Conservation (phyloP, 2,888 invertebrate genomes). For the Iselma pallidipennis region DNA sequence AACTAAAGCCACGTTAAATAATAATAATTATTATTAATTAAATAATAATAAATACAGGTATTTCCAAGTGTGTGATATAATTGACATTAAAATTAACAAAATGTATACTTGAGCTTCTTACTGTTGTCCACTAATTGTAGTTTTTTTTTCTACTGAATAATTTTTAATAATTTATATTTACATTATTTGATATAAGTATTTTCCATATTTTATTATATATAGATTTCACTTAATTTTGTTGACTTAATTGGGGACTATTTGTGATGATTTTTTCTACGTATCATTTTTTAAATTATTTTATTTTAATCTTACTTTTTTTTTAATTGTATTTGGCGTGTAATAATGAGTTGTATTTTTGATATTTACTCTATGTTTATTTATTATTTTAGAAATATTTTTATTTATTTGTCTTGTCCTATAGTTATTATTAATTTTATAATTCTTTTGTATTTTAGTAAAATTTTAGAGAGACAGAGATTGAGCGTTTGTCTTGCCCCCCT, state of each 20-base stretch:
- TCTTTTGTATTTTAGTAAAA: not conserved
- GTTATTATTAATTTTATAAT: not conserved
- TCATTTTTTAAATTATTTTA: constrained; percentile 30
- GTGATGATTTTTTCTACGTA: not conserved
- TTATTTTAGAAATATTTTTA: constrained; percentile 44
- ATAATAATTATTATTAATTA: not conserved
- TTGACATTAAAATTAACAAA: constrained; percentile 31
- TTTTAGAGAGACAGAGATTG: not conserved
- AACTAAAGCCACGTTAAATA: not conserved
- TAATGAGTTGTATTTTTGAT: constrained; percentile 51
- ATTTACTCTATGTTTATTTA: constrained; percentile 46
- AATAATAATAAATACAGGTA: constrained; percentile 44
- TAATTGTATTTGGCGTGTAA: constrained; percentile 36
- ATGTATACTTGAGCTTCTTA: constrained; percentile 48
- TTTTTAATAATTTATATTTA: constrained; percentile 11
- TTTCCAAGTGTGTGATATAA: constrained; percentile 50
- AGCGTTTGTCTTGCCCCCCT: not conserved
- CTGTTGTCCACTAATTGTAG: constrained; percentile 44
- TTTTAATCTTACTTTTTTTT: constrained; percentile 36
- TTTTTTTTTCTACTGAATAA: constrained; percentile 33
- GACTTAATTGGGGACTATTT: constrained; percentile 32
- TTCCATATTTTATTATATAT: constrained; percentile 10
- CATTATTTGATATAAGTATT: constrained; percentile 2
- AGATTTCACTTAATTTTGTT: constrained; percentile 37
- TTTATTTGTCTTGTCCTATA: constrained; percentile 6